A percentile compares a stretch with the other conserved stretches of the same genome.
Conservation (phyloP, 2,797 vertebrate species). For the Thunnus albacares region DNA sequence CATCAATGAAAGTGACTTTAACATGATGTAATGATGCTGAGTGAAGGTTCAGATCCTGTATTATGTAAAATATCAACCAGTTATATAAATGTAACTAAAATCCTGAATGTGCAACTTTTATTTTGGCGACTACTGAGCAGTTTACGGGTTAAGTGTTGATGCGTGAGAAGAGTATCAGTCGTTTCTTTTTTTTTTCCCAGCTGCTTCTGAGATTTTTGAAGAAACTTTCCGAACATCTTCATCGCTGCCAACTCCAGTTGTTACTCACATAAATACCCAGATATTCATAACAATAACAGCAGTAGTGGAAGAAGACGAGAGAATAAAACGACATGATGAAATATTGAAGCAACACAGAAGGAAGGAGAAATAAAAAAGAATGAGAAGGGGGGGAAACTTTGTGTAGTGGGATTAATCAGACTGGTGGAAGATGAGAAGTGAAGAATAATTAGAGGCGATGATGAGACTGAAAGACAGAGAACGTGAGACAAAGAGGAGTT, state of each 20-base stretch:
- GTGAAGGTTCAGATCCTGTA: too few relatives aligned
- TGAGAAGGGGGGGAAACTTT: conserved; percentile 5
- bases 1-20: too few relatives aligned
- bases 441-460: conserved; percentile 15
- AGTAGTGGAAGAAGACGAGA: background rate
- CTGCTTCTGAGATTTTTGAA: background rate
- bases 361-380: background rate
- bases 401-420: conserved; percentile 35
- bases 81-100: too few relatives aligned
- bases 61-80: too few relatives aligned
- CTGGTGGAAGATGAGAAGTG: background rate
- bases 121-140: too few relatives aligned
- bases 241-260: background rate
- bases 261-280: background rate
- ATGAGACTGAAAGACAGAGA: background rate
- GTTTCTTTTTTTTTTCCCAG: background rate
- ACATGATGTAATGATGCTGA: too few relatives aligned
- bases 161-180: too few relatives aligned
- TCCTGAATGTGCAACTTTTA: too few relatives aligned
- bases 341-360: conserved; percentile 19
- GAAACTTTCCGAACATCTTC: background rate
- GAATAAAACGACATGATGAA: conserved; percentile 14
- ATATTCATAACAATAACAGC: background rate
- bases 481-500: conserved; percentile 37
- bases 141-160: too few relatives aligned